Percentiles rank a stretch among this genome's conserved stretches.
phyloP scores from a whole-genome alignment of 2,888 invertebrate genomes.

The Lagria hirta region DNA sequence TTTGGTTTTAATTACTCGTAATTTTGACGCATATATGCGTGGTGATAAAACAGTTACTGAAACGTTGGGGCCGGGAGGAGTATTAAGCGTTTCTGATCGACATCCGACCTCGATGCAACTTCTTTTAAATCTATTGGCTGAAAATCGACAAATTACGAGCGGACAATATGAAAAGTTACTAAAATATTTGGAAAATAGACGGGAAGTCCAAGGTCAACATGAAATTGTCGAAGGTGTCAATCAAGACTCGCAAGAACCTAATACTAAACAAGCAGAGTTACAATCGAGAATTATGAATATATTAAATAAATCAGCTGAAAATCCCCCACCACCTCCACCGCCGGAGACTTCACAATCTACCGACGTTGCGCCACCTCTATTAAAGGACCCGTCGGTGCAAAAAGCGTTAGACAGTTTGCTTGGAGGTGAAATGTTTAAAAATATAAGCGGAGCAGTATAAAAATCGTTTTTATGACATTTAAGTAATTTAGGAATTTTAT shows the following conservation, averaged over 20 bases:
- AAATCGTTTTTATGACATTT: too few species aligned
- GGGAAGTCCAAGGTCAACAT: conserved; percentile 71
- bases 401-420: conserved; percentile 74
- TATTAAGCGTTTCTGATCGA: conserved; percentile 50
- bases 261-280: conserved; percentile 67
- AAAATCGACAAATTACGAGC: conserved; percentile 75
- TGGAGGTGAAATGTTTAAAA: conserved; percentile 61
- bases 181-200: conserved; percentile 70
- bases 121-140: conserved; percentile 77
- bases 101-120: conserved; percentile 69
- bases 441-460: conserved; percentile 53
- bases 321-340: conserved; percentile 40
- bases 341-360: conserved; percentile 43
- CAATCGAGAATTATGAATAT: conserved; percentile 80
- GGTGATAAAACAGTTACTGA: conserved; percentile 50
- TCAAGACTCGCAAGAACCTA: conserved; percentile 51
- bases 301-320: conserved; percentile 60
- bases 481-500: too few species aligned
- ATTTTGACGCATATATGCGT: conserved; percentile 65
- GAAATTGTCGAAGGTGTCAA: conserved; percentile 71
- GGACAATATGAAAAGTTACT: conserved; percentile 79
- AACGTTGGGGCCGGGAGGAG: conserved; percentile 34
- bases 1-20: conserved; percentile 72
- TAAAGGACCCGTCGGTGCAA: conserved; percentile 76
- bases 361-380: conserved; percentile 53